Conservation (phyloP, 2,113 vertebrate species). For the Chascanopsetta lugubris region DNA sequence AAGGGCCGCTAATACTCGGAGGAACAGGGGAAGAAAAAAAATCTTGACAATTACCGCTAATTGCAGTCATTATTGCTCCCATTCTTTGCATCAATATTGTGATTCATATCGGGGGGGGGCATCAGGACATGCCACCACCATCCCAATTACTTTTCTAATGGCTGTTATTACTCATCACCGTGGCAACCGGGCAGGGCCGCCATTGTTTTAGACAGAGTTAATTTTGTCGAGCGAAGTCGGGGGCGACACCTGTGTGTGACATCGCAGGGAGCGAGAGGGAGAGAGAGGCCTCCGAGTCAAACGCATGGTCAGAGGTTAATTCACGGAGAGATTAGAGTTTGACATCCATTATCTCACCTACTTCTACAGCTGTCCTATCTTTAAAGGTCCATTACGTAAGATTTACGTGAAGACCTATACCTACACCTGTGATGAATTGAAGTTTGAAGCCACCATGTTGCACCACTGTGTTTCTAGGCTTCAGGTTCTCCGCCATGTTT, state of each 20-base stretch:
- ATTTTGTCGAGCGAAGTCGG: conserved; percentile 51
- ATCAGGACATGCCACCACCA: conserved; percentile 67
- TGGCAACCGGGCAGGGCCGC: conserved; percentile 61
- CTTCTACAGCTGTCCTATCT: conserved; percentile 68
- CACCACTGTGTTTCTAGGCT: too few species aligned
- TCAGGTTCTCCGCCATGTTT: too few species aligned
- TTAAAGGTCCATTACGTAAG: too few species aligned
- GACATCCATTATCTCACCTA: conserved; percentile 57
- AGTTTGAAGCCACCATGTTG: too few species aligned
- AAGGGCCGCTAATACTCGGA: conserved; percentile 52
- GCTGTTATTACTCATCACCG: conserved; percentile 80
- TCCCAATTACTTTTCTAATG: conserved; percentile 81
- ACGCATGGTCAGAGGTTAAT: background rate
- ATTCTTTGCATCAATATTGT: conserved; percentile 80
- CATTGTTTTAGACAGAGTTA: conserved; percentile 72
- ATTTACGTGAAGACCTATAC: too few species aligned
- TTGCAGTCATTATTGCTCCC: conserved; percentile 77
- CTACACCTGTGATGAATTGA: too few species aligned
- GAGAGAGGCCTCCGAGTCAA: conserved; percentile 24
- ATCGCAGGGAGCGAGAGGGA: conserved; percentile 19
- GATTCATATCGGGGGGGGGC: conserved; percentile 77
- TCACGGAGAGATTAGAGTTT: conserved; percentile 56
- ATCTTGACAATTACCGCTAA: conserved; percentile 74
- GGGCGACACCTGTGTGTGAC: conserved; percentile 11
- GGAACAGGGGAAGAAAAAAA: conserved; percentile 47